Percentiles rank a stretch among this genome's conserved stretches.
These are phyloP conservation scores for Carcharodon carcharias DNA, from an alignment of 2,797 vertebrate genomes.

Conservation along the genomic window DNA sequence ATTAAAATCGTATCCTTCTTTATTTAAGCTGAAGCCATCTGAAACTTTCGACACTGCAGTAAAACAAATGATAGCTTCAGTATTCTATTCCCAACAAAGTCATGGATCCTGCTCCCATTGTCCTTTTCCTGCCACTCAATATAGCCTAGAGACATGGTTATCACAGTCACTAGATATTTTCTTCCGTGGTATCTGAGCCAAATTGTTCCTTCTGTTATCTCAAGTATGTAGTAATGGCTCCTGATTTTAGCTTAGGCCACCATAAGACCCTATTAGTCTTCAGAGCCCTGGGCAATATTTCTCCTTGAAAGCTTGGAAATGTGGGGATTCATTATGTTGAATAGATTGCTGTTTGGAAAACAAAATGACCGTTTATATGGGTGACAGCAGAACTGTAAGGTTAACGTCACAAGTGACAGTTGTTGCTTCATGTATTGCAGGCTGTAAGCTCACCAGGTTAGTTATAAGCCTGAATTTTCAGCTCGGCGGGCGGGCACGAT, in stretches of 20 bases:
- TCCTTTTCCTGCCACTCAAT: background rate
- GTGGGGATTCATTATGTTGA: background rate
- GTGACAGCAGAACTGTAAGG: background rate
- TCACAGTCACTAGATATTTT: background rate
- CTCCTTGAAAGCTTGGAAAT: background rate
- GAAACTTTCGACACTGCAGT: background rate
- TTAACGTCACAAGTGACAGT: background rate
- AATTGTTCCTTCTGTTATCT: constrained; percentile 43
- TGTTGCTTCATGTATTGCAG: background rate
- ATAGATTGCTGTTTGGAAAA: constrained; percentile 19
- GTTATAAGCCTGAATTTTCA: background rate
- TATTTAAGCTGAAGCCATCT: background rate
- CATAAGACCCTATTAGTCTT: constrained; percentile 44
- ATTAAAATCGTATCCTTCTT: background rate
- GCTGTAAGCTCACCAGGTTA: background rate
- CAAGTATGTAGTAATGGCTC: constrained; percentile 47
- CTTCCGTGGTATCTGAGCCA: background rate
- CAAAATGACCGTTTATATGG: background rate
- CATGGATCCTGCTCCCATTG: background rate
- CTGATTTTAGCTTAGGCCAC: constrained; percentile 46
- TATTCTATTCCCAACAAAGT: background rate
- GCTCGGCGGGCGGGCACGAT: no score
- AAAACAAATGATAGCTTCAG: background rate
- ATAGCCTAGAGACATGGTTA: background rate
- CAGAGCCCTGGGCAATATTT: constrained; percentile 38